Evolutionary conservation across 2,113 vertebrate species (phyloP).

Genomic region (Phalacrocorax aristotelis): DNA sequence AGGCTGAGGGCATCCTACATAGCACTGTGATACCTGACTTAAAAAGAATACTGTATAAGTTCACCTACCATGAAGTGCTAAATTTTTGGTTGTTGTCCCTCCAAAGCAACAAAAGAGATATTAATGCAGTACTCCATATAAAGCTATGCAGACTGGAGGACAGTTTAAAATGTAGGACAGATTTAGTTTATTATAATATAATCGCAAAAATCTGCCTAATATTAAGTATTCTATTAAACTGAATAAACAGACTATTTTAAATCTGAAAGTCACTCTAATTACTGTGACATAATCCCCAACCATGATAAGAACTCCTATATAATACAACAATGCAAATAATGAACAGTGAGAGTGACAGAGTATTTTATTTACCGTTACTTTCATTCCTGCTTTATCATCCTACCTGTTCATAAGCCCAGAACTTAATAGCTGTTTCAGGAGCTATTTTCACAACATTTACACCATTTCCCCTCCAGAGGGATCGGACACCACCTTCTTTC

Average conservation of each 20-base stretch:
- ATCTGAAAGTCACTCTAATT: background rate
- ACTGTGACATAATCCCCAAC: background rate
- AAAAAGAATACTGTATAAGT: background rate
- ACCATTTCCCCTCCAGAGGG: conserved; percentile 94
- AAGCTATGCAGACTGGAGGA: background rate
- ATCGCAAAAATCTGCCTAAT: background rate
- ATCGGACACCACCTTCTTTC: conserved; percentile 84
- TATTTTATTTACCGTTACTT: background rate
- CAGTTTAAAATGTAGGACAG: background rate
- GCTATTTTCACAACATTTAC: conserved; percentile 95
- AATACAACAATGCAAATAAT: background rate
- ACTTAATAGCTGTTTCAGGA: conserved; percentile 94
- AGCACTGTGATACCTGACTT: background rate
- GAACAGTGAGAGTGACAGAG: background rate
- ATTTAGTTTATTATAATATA: background rate
- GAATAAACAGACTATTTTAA: background rate
- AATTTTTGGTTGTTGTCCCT: background rate
- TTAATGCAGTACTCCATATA: background rate
- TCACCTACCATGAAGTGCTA: background rate
- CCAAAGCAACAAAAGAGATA: background rate
- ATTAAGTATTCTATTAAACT: background rate
- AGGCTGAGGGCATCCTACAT: conserved; percentile 12
- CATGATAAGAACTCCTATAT: background rate
- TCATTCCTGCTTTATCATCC: background rate
- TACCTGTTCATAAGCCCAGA: conserved; percentile 95